Conservation (phyloP, 2,797 vertebrate genomes). For the Spinibarbus caldwelli region DNA sequence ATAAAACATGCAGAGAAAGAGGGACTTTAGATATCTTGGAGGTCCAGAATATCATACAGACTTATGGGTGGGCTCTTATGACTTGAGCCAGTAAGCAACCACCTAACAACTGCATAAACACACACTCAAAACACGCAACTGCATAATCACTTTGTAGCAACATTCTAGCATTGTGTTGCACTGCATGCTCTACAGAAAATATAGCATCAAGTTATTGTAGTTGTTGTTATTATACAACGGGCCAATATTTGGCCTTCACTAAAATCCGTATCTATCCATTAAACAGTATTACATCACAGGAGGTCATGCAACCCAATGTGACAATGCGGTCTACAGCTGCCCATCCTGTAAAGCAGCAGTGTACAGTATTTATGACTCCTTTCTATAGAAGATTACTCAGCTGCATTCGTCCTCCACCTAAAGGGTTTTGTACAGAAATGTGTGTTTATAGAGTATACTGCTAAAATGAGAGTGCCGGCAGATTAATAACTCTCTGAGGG, state of each 20-base stretch:
- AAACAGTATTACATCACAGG: constrained; percentile 38
- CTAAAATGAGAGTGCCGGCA: background rate
- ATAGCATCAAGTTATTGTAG: background rate
- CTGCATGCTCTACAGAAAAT: background rate
- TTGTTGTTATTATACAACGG: constrained; percentile 7
- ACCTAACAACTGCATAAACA: constrained; percentile 14
- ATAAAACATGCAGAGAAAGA: background rate
- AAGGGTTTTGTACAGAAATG: background rate
- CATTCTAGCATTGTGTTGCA: background rate
- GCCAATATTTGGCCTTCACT: constrained; percentile 5
- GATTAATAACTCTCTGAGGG: background rate
- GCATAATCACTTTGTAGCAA: background rate
- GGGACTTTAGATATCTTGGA: background rate
- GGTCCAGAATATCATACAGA: background rate
- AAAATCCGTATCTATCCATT: constrained; percentile 36
- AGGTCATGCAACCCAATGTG: constrained; percentile 1
- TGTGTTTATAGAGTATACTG: background rate
- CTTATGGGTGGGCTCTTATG: background rate
- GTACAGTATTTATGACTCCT: constrained; percentile 12
- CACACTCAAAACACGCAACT: background rate
- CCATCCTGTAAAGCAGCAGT: background rate
- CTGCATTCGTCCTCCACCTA: background rate
- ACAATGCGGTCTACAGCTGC: background rate
- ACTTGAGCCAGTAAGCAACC: constrained; percentile 1
- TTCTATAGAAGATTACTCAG: background rate